Conservation (phyloP, 2,113 vertebrate species). For the Acanthisitta chloris region DNA sequence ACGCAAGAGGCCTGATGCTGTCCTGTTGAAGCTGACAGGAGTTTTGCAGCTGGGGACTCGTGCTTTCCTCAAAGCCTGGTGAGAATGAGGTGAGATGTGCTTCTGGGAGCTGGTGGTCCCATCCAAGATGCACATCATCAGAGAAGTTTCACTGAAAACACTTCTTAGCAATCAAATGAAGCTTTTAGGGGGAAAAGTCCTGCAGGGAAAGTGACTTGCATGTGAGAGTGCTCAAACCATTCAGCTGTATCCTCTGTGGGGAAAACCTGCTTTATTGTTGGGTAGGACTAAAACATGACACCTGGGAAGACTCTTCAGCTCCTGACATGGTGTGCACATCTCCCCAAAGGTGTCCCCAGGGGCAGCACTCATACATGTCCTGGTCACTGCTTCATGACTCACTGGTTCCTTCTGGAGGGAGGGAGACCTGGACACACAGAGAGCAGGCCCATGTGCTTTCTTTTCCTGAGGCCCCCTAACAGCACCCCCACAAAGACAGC, state of each 20-base stretch:
- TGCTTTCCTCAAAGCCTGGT: not conserved
- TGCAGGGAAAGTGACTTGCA: not conserved
- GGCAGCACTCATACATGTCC: rapidly evolving
- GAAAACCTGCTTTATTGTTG: not conserved
- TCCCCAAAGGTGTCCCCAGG: not conserved
- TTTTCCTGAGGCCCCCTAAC: not conserved
- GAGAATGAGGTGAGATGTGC: not conserved
- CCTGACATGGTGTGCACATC: not conserved
- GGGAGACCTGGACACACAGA: not conserved
- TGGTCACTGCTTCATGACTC: not conserved
- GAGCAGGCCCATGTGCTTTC: not conserved
- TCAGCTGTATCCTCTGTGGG: not conserved
- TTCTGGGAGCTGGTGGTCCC: not conserved
- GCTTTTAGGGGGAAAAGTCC: not conserved
- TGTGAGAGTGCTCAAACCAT: not conserved
- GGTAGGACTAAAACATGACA: not conserved
- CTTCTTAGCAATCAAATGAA: not conserved
- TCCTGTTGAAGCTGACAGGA: not conserved
- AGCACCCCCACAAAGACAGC: not conserved
- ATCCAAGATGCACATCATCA: too few relatives aligned
- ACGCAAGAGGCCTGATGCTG: not conserved
- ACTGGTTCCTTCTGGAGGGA: not conserved
- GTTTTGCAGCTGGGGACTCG: not conserved
- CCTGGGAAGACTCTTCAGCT: not conserved
- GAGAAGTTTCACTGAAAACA: not conserved